Evolutionary conservation across 2,888 invertebrate species (phyloP).

Genomic region (Adelognathus sp.): DNA sequence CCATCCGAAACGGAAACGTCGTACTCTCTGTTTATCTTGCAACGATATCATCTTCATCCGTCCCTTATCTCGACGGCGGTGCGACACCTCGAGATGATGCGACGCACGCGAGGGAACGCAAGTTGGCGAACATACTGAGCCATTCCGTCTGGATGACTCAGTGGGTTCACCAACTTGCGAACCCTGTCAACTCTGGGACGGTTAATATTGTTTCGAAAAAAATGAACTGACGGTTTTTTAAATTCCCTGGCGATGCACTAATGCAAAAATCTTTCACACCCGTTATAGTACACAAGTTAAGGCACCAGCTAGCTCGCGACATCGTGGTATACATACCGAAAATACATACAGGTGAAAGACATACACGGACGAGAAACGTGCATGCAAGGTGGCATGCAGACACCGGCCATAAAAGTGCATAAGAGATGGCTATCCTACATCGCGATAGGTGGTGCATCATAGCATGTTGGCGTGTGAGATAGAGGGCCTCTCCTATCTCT

Average conservation of each 20-base stretch:
- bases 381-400: slow-evolving; percentile 57
- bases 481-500: slow-evolving; percentile 62
- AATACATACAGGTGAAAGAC: slow-evolving; percentile 6
- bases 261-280: slow-evolving; percentile 22
- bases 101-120: no score
- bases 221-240: no score
- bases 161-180: no score
- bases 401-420: slow-evolving; percentile 78
- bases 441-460: slow-evolving; percentile 75
- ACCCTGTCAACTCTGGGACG: no score
- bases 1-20: background rate
- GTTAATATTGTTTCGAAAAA: no score
- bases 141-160: no score
- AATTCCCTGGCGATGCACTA: no score
- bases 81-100: background rate
- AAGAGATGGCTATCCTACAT: slow-evolving; percentile 79
- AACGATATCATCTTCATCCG: background rate
- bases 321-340: slow-evolving; percentile 17
- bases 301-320: slow-evolving; percentile 25
- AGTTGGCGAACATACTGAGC: no score
- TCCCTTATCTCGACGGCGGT: background rate
- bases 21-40: background rate
- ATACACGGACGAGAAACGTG: slow-evolving; percentile 3
- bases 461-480: slow-evolving; percentile 61
- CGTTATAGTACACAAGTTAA: slow-evolving; percentile 8